Evolutionary conservation across 2,888 invertebrate genomes (phyloP), one percentile per base, ranked within the genome.

Genomic region (Leistus spinibarbis): DNA sequence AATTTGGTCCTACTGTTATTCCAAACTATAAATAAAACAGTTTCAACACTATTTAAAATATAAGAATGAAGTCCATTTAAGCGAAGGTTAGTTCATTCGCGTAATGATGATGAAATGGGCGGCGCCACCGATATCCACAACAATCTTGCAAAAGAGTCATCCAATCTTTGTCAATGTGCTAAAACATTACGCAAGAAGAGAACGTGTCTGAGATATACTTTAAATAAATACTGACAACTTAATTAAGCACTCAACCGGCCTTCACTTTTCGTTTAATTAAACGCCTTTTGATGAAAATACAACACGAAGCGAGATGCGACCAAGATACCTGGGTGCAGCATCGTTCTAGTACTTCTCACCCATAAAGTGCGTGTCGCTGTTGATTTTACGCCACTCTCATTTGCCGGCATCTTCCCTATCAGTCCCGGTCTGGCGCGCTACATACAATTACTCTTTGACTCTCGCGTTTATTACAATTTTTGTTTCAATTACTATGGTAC

Each of bases 251-350:
- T 70, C 70, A 70, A 53, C 63, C 63, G 16, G 19, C 54, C 63
- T 62, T 70, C 62, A 63, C 70, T 70, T 70, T 70, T 70, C 62
- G 63, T 70, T 70, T 70, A 70, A 70, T 70, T 70, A 70, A 70
- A 70, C 70, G 70, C 63, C 70, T 70, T 70, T 70, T 70, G 70
- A 70, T 53, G 70, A 63, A 70, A 70, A 70, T 70, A 70, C 70
- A 54, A 24, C 40, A 40, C 40, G 40, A 40, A 40, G 40, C 40
- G 40, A 40, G 40, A 40, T 1, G 40, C 40, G n/a, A 40, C 40
- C 40, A 40, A 40, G 40, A 10, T 40, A 40, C 40, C 40, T 40
- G 40, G 3, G 40, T 13, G 10, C 40, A 13, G 10, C 40, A 13
- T 1, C 40, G 40, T 40, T 40, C 40, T 40, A 40, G 40, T 40